A percentile compares a stretch with the other conserved stretches of the same genome.
Evolutionary conservation across 2,888 invertebrate genomes (phyloP).

Genomic region (Spisula solida): DNA sequence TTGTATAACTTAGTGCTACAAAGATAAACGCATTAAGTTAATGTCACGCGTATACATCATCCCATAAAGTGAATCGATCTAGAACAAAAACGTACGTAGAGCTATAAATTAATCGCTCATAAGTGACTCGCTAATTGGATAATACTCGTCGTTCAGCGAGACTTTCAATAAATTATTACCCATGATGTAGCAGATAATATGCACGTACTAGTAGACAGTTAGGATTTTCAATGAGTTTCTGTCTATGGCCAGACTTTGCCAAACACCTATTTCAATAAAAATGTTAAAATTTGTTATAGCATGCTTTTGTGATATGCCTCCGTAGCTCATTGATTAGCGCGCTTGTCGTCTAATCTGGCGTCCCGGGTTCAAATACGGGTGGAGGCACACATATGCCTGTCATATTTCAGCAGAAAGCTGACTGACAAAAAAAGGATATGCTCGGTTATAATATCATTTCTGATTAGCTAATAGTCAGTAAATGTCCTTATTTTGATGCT

Average conservation of each 20-base stretch:
- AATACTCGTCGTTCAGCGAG: background rate
- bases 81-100: background rate
- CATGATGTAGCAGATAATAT: background rate
- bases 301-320: no score
- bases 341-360: no score
- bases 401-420: no score
- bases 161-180: background rate
- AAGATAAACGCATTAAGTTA: background rate
- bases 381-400: no score
- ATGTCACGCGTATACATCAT: conserved; percentile 1
- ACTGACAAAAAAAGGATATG: no score
- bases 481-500: no score
- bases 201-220: background rate
- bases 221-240: background rate
- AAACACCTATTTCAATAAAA: no score
- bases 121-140: background rate
- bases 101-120: background rate
- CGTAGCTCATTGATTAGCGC: no score
- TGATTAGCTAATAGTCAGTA: no score
- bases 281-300: no score
- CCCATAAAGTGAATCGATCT: background rate
- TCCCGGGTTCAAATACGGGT: no score
- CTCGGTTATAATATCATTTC: no score
- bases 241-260: background rate
- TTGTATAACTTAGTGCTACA: background rate